Conservation (phyloP, 2,113 vertebrate species). For the Vicugna pacos region DNA sequence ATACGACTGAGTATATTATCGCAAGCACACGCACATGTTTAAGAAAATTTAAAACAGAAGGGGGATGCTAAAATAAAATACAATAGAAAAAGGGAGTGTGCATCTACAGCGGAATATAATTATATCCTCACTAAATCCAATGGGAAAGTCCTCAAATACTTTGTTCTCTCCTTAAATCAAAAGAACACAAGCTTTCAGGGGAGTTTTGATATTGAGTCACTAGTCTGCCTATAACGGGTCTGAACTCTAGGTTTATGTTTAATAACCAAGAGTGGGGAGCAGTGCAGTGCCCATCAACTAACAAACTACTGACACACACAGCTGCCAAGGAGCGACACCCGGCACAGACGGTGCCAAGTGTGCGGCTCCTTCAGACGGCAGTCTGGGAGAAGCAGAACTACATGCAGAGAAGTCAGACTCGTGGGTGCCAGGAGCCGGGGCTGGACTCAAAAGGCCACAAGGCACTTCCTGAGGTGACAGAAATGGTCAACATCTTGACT, state of each 20-base stretch:
- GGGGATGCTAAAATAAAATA: no score
- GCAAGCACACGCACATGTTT: not conserved
- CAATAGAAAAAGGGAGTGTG: no score
- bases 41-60: constrained; percentile 12
- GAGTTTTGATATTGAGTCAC: not conserved
- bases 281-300: not conserved
- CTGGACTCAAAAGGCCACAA: not conserved
- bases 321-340: not conserved
- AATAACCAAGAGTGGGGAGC: not conserved
- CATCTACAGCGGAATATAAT: not conserved
- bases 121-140: not conserved
- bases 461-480: not conserved
- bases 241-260: not conserved
- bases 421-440: not conserved
- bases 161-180: not conserved
- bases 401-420: not conserved
- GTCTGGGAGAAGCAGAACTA: not conserved
- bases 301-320: not conserved
- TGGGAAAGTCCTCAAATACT: not conserved
- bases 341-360: no score
- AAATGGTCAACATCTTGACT: not conserved
- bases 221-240: not conserved
- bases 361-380: no score
- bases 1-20: not conserved
- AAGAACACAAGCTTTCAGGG: constrained; percentile 30